These are phyloP conservation scores for Heliconius congener DNA, from an alignment of 1,140 invertebrate species.

Conservation along the genomic window DNA sequence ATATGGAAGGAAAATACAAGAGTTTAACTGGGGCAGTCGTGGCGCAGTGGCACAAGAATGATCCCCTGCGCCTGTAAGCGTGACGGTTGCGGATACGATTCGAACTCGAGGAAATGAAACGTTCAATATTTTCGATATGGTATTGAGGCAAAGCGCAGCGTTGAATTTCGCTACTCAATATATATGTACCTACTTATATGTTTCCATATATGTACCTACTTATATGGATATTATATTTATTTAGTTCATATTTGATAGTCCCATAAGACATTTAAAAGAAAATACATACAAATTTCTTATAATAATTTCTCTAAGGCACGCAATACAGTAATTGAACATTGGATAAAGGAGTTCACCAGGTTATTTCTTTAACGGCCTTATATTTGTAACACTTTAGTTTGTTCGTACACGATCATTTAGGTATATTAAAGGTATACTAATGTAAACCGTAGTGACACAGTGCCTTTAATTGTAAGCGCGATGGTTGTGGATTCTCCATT, in stretches of 20 bases:
- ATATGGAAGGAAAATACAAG: too few species aligned
- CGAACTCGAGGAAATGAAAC: too few species aligned
- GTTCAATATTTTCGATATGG: too few species aligned
- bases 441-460: not conserved
- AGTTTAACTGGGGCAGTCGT: too few species aligned
- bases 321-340: slow-evolving; percentile 32
- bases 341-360: slow-evolving; percentile 17
- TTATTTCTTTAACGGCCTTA: slow-evolving; percentile 20
- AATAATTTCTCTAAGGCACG: slow-evolving; percentile 30
- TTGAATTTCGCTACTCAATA: too few species aligned
- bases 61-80: too few species aligned
- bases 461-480: not conserved
- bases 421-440: not conserved
- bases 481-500: not conserved
- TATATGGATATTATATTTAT: not conserved
- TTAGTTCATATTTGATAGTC: not conserved
- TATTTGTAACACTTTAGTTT: slow-evolving; percentile 11
- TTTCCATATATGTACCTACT: not conserved
- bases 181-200: too few species aligned
- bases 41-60: too few species aligned
- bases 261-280: slow-evolving; percentile 27
- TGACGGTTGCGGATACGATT: too few species aligned
- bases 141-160: too few species aligned
- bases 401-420: not conserved
- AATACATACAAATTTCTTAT: slow-evolving; percentile 19